phyloP scores from a whole-genome alignment of 2,888 invertebrate species.

The Drosophila bunnanda region DNA sequence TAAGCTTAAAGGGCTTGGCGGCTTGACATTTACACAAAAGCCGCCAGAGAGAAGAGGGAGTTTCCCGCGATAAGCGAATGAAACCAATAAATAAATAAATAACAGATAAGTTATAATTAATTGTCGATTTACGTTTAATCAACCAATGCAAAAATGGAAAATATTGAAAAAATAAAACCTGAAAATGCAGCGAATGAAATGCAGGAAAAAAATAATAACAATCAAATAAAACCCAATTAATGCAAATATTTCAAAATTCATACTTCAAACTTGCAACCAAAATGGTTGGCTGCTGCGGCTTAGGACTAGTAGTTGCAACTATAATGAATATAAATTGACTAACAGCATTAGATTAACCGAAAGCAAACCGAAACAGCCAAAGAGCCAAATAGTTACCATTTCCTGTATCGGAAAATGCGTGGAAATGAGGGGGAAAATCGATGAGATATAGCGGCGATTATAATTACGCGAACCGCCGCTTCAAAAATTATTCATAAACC shows the following conservation, averaged over 20 bases:
- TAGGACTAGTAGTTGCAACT: constrained; percentile 34
- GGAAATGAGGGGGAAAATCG: constrained; percentile 19
- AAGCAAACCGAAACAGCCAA: constrained; percentile 27
- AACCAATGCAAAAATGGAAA: constrained; percentile 26
- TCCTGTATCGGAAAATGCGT: constrained; percentile 14
- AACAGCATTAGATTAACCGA: constrained; percentile 65
- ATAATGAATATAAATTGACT: constrained; percentile 65
- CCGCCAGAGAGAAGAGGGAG: constrained; percentile 36
- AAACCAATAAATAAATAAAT: constrained; percentile 43
- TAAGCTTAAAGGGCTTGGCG: constrained; percentile 54
- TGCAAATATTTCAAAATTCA: constrained; percentile 35
- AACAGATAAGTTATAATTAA: constrained; percentile 69
- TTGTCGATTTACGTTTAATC: constrained; percentile 65
- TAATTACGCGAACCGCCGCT: constrained; percentile 18
- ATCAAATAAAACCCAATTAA: constrained; percentile 13
- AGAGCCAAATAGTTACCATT: constrained; percentile 14
- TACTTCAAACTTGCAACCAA: constrained; percentile 10
- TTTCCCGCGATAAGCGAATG: constrained; percentile 10
- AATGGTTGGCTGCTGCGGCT: constrained; percentile 8
- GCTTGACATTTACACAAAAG: constrained; percentile 57
- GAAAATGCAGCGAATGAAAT: constrained; percentile 5
- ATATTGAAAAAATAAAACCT: background rate
- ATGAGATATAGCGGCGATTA: constrained; percentile 22
- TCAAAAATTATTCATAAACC: constrained; percentile 66
- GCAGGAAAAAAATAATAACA: constrained; percentile 1